Evolutionary conservation across 2,888 invertebrate genomes (phyloP), one percentile per base, ranked within the genome.

Genomic region (Tachina grossa): DNA sequence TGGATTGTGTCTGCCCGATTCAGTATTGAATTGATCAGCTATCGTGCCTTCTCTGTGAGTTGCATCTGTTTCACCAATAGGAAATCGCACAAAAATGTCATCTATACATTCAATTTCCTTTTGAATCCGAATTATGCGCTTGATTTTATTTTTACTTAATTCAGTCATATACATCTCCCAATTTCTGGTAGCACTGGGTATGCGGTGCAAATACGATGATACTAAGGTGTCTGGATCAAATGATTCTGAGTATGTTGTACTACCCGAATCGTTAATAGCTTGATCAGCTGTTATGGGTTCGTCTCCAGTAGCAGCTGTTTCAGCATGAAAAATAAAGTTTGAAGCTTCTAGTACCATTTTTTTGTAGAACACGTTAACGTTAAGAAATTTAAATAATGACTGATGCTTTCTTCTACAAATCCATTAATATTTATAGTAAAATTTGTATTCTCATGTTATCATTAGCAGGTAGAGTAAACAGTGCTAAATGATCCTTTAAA

Each of bases 81-180:
- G 72, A 68, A 81, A 81, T 57, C 80, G 47, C 5, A 51, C 13
- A 9, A 81, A 16, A 59, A 81, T 74, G 1, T 66, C 80, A 31
- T 31, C 43, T 19, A 81, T 39, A 59, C 16, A 39, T 1, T 31
- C 31, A 4, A n/a, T n/a, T n/a, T n/a, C n/a, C n/a, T n/a, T n/a
- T n/a, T n/a, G n/a, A n/a, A n/a, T n/a, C n/a, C n/a, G 74, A 1
- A 13, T 47, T 0, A 51, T 22, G n/a, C 74, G 74, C 68, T 53
- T 51, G 19, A 3, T 59, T 55, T 39, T 74, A 0, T 51, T 19
- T 41, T 49, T 74, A 0, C 74, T 9, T 66, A 81, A 74, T 53
- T 74, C 80, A 22, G 43, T 10, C 4, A 81, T 57, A 74, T 68
- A 81, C 22, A 43, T 19, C 57, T 72, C 65, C 72, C 72, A 80